Evolutionary conservation across 2,888 invertebrate genomes (phyloP), one percentile per base, ranked within the genome.

Genomic region (Agrochola lota): DNA sequence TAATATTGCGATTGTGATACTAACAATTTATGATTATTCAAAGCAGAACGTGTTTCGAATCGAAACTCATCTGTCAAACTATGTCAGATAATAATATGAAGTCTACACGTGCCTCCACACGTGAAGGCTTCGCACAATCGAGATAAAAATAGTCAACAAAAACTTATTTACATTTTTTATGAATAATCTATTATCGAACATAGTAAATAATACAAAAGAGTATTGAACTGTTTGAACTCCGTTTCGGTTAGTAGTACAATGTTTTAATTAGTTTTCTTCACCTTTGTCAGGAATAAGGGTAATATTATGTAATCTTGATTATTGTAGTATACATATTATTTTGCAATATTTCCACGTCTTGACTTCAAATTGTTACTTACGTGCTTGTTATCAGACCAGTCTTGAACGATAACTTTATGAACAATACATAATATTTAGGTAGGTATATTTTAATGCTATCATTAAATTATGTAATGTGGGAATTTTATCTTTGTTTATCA

Each of bases 81-180:
- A 62, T 68, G 63, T 63, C 55, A 70, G 66, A 59, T 80, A 52
- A 68, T 69, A 35, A 73, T 68, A 49, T 55, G 20, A 40, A n/a
- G 26, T 71, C 17, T 46, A 59, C 78, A 73, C 81, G 81, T 81
- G 82, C 40, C n/a, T 55, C 8, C 35, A 43, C 83, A 83, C 62
- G 83, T 83, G 83, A 62, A 76, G 76, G 70, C 52, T 73, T 67
- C n/a, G 35, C 62, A 59, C 20, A 57, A 62, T 57, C 35, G 52
- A 57, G 73, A 62, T 70, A 76, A 80, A 81, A 82, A 82, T 69
- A 79, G 40, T 77, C 64, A 73, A 75, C 80, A 83, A 83, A 80
- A 76, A 80, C 52, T 67, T 83, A 72, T 79, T 83, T 83, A 83
- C 60, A 79, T 83, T 59, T 68, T 71, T 49, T 55, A 73, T 83